These are phyloP conservation scores for Eubasilissa regina DNA, from an alignment of 1,140 invertebrate genomes.

Conservation along the genomic window DNA sequence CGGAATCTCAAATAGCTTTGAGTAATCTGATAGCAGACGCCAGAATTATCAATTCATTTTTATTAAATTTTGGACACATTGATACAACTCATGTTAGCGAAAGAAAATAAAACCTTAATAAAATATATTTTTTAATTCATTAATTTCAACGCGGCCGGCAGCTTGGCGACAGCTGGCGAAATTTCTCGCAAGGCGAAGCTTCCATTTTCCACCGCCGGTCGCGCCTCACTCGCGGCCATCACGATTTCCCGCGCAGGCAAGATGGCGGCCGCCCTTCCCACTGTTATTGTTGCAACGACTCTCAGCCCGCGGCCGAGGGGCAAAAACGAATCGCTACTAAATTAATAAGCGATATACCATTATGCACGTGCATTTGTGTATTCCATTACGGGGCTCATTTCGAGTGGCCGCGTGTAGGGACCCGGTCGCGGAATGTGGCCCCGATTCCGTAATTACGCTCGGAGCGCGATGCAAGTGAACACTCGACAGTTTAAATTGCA, in stretches of 20 bases:
- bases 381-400: slow-evolving; percentile 23
- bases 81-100: too few relatives aligned
- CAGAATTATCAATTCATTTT: too few relatives aligned
- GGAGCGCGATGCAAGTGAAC: too few relatives aligned
- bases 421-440: too few relatives aligned
- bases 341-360: slow-evolving; percentile 35
- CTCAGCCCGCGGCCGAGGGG: slow-evolving; percentile 6
- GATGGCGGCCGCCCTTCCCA: slow-evolving; percentile 18
- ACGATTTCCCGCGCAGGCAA: slow-evolving; percentile 21
- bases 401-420: neutral
- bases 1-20: too few relatives aligned
- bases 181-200: neutral
- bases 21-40: too few relatives aligned
- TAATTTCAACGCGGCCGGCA: neutral
- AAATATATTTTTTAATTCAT: too few relatives aligned
- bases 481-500: too few relatives aligned
- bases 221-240: slow-evolving; percentile 22
- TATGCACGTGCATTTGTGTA: slow-evolving; percentile 28
- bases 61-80: too few relatives aligned
- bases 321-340: slow-evolving; percentile 40
- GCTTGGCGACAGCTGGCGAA: slow-evolving; percentile 18
- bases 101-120: too few relatives aligned
- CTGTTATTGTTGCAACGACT: slow-evolving; percentile 12
- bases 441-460: too few relatives aligned
- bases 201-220: slow-evolving; percentile 38